These are phyloP conservation scores for Columba janthina DNA, from an alignment of 2,113 vertebrate species.

Conservation along the genomic window DNA sequence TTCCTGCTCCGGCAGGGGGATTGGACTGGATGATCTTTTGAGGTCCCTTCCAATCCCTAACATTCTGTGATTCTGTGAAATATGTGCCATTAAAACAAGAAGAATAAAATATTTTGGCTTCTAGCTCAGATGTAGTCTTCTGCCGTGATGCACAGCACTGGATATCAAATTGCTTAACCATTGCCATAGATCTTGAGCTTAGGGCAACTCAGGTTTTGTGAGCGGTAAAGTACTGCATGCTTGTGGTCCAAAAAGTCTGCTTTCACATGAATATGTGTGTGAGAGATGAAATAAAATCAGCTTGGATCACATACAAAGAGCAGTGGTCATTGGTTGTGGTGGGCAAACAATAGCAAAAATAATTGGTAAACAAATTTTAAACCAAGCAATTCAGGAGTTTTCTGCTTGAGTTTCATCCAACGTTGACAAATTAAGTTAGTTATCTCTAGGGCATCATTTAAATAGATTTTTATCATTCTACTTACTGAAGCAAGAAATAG, in stretches of 20 bases:
- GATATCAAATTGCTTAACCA: background rate
- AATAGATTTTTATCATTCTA: background rate
- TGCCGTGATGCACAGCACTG: background rate
- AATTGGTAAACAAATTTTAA: background rate
- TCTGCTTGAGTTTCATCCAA: background rate
- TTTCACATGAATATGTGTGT: background rate
- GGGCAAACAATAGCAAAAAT: background rate
- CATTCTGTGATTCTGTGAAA: background rate
- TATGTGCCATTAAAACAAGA: background rate
- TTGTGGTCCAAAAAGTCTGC: background rate
- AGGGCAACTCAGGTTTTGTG: background rate
- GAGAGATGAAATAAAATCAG: background rate
- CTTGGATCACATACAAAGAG: background rate
- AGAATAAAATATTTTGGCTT: background rate
- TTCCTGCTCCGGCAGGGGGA: no score
- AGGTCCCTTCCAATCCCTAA: no score
- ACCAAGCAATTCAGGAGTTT: background rate
- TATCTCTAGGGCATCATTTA: background rate
- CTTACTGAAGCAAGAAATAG: background rate
- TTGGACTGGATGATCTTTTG: no score
- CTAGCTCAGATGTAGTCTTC: background rate
- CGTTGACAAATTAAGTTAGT: background rate
- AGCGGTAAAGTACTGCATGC: background rate
- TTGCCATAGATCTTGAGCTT: background rate
- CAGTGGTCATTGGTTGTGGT: background rate